These are phyloP conservation scores for Lasioglossum zephyrum DNA, from an alignment of 2,888 invertebrate genomes.

Conservation along the genomic window DNA sequence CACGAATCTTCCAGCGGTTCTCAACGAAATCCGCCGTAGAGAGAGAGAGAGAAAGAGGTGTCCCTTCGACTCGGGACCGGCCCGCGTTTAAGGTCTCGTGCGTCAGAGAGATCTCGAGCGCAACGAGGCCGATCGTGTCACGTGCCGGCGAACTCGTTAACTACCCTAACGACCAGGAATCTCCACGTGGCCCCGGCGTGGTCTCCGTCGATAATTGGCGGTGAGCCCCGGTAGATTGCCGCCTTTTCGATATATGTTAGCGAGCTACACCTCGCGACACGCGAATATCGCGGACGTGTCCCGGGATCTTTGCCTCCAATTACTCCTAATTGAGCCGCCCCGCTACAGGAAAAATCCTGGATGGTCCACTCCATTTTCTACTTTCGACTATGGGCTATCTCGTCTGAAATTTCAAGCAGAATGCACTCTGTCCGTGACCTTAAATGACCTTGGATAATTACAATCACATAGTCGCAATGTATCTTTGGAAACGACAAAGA, in stretches of 20 bases:
- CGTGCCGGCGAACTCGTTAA: slow-evolving; percentile 82
- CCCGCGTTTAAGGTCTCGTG: slow-evolving; percentile 38
- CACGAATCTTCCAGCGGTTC: slow-evolving; percentile 76
- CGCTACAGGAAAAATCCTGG: too few species aligned
- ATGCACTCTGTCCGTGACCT: too few species aligned
- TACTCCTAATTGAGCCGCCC: background rate
- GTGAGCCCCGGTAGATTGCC: slow-evolving; percentile 67
- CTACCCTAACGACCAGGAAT: slow-evolving; percentile 81
- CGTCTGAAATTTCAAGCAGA: too few species aligned
- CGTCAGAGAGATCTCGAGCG: slow-evolving; percentile 58
- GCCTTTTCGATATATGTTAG: slow-evolving; percentile 67
- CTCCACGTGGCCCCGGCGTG: slow-evolving; percentile 78
- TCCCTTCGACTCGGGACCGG: background rate
- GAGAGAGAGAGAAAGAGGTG: background rate
- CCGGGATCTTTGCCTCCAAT: background rate
- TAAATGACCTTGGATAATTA: too few species aligned
- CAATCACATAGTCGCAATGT: too few species aligned
- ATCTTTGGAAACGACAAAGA: too few species aligned
- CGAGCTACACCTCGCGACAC: slow-evolving; percentile 52
- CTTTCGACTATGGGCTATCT: too few species aligned
- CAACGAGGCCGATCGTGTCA: slow-evolving; percentile 72
- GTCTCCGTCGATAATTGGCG: slow-evolving; percentile 80
- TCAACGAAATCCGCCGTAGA: slow-evolving; percentile 52
- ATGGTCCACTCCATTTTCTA: too few species aligned
- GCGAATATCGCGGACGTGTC: slow-evolving; percentile 31